These are phyloP conservation scores for Omphaloscelis lunosa DNA, from an alignment of 2,888 invertebrate genomes.

Conservation along the genomic window DNA sequence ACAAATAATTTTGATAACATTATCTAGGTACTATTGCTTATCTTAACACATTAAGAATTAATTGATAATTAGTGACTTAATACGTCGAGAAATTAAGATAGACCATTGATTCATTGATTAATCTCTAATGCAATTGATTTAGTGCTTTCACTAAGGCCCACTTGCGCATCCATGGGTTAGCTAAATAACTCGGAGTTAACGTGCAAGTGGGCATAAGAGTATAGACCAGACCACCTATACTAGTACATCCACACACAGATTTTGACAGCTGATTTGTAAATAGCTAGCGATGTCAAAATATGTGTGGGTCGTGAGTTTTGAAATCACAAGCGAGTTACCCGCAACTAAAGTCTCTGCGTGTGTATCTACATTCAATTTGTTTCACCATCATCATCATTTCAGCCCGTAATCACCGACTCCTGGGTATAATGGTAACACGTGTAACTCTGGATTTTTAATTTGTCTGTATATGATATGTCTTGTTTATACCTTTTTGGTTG, in stretches of 20 bases:
- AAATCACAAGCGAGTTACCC: not conserved
- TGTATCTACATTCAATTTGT: not conserved
- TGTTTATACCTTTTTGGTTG: no score
- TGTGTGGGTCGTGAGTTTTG: not conserved
- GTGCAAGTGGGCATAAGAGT: no score
- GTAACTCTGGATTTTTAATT: no score
- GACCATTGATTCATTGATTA: not conserved
- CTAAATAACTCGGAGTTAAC: no score
- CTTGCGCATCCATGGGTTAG: no score
- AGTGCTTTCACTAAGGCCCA: not conserved
- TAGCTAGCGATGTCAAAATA: not conserved
- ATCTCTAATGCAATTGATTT: no score
- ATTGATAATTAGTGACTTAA: no score
- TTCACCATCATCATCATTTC: not conserved
- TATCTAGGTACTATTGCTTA: not conserved
- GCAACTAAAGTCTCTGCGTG: not conserved
- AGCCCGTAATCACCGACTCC: not conserved
- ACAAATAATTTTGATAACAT: conserved; percentile 21
- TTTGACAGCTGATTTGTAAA: no score
- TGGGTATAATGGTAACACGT: not conserved
- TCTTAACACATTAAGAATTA: no score
- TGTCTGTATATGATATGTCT: no score
- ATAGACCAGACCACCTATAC: not conserved
- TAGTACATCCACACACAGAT: not conserved
- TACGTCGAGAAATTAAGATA: not conserved